Conservation (phyloP, 2,113 vertebrate genomes). For the Tichodroma muraria region DNA sequence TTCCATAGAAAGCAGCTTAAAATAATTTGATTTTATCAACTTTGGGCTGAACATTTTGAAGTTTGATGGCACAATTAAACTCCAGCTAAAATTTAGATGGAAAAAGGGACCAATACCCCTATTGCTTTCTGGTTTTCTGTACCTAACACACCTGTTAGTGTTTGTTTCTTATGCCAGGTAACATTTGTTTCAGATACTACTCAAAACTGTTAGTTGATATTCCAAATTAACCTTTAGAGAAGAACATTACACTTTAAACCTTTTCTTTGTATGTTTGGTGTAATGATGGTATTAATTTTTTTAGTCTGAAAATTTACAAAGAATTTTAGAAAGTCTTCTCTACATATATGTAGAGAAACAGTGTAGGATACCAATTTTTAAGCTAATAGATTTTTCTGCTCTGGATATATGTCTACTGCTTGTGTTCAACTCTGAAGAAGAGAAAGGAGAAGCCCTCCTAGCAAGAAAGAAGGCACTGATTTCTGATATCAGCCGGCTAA, state of each 20-base stretch:
- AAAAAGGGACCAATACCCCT: no score
- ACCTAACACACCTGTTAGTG: neutral
- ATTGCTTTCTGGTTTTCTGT: no score
- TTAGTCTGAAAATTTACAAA: neutral
- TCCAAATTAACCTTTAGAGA: neutral
- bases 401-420: neutral
- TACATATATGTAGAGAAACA: neutral
- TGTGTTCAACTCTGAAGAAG: conserved; percentile 71
- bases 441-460: conserved; percentile 77
- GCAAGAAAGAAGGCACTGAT: conserved; percentile 75
- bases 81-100: no score
- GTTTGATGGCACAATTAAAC: no score
- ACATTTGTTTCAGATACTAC: neutral
- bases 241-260: neutral
- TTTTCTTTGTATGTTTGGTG: neutral
- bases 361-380: neutral
- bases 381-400: neutral
- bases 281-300: neutral
- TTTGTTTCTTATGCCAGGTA: neutral
- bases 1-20: no score
- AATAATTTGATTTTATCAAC: no score
- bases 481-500: conserved; percentile 70
- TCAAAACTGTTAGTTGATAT: neutral
- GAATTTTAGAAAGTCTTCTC: neutral
- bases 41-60: no score